A percentile compares a stretch with the other conserved stretches of the same genome.
Evolutionary conservation across 35 echinoderm and acorn worm genomes (phyloP).

Genomic region (Patiria miniata): DNA sequence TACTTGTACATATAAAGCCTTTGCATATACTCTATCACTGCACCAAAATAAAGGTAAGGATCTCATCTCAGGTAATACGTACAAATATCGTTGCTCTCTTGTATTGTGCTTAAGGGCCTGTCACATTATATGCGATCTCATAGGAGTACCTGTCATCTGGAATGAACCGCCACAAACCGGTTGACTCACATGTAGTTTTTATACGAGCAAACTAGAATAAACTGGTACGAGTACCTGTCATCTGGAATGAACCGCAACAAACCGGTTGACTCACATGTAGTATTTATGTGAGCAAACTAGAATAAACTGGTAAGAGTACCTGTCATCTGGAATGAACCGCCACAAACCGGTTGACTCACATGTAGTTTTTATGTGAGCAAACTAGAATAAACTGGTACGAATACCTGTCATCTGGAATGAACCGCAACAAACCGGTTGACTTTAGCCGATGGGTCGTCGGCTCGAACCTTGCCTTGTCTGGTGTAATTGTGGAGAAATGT

Average conservation of each 20-base stretch:
- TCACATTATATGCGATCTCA: background rate
- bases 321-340: background rate
- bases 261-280: background rate
- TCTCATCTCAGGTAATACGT: too few relatives aligned
- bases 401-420: background rate
- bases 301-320: background rate
- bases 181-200: background rate
- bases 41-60: too few relatives aligned
- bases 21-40: too few relatives aligned
- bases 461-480: conserved; percentile 40
- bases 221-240: background rate
- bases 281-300: too few relatives aligned
- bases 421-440: background rate
- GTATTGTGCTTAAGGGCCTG: too few relatives aligned
- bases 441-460: conserved; percentile 51
- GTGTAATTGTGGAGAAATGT: conserved; percentile 68
- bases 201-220: too few relatives aligned
- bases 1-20: too few relatives aligned
- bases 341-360: conserved; percentile 10
- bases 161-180: background rate
- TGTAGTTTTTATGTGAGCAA: too few relatives aligned
- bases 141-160: background rate
- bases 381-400: background rate
- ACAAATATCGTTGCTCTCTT: too few relatives aligned
- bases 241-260: background rate